phyloP scores from a whole-genome alignment of 2,113 vertebrate species.

The Nycticryphes semicollaris region DNA sequence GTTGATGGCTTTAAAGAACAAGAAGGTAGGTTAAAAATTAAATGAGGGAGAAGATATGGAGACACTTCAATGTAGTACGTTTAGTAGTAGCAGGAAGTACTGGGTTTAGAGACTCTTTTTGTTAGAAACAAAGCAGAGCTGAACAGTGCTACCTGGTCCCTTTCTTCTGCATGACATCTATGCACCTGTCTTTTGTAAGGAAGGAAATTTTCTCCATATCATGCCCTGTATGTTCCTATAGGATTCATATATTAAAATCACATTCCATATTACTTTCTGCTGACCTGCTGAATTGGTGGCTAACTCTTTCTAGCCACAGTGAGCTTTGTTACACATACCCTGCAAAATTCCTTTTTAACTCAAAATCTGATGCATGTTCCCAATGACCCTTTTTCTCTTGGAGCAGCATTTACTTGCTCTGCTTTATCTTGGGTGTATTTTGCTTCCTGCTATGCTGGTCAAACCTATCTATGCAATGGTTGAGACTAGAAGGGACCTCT shows the following conservation, averaged over 20 bases:
- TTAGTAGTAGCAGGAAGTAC: background rate
- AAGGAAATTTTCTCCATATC: background rate
- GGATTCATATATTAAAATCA: background rate
- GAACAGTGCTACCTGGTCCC: background rate
- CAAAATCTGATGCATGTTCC: background rate
- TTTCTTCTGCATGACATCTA: background rate
- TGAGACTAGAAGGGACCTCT: background rate
- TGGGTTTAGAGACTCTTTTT: background rate
- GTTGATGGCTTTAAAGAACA: background rate
- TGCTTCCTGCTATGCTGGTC: background rate
- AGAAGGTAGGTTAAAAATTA: background rate
- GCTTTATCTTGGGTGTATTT: background rate
- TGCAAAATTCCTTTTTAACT: background rate
- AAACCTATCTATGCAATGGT: fast-evolving
- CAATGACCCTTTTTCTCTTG: background rate
- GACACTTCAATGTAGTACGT: background rate
- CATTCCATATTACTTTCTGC: background rate
- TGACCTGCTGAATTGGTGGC: background rate
- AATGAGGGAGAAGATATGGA: background rate
- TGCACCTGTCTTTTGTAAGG: background rate
- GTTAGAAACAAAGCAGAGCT: background rate
- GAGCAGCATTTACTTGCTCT: background rate
- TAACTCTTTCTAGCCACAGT: background rate
- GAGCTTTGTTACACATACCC: background rate
- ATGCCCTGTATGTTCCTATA: background rate